These are phyloP conservation scores for Torymus aiolomorphi DNA, from an alignment of 2,888 invertebrate species.

Conservation along the genomic window DNA sequence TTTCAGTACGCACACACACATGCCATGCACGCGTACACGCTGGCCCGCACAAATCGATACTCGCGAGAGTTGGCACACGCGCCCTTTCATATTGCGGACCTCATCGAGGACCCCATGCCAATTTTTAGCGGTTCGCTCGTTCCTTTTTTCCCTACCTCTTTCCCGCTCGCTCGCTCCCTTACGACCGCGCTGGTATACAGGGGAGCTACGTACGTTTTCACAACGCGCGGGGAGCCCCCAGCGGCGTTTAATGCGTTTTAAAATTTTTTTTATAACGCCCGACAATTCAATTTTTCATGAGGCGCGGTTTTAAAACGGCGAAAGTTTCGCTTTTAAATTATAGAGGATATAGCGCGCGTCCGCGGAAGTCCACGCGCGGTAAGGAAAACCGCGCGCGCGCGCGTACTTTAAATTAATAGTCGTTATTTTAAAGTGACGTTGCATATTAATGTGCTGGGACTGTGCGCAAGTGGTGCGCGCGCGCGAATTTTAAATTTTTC, in stretches of 20 bases:
- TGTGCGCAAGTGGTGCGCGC: too few species aligned
- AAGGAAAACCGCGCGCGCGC: conserved; percentile 37
- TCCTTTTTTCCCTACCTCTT: neutral
- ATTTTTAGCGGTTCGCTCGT: conserved; percentile 25
- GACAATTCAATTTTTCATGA: conserved; percentile 44
- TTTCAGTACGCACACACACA: too few species aligned
- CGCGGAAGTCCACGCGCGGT: too few species aligned
- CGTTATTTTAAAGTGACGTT: conserved; percentile 45
- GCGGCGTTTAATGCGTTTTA: conserved; percentile 2
- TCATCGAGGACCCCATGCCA: conserved; percentile 3
- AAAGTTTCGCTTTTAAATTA: conserved; percentile 47
- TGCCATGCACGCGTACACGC: neutral
- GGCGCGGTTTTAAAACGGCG: conserved; percentile 41
- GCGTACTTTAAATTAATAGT: conserved; percentile 49
- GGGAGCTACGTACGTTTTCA: neutral
- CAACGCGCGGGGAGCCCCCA: neutral
- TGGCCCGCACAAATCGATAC: conserved; percentile 12
- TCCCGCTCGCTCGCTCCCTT: too few species aligned
- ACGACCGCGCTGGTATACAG: too few species aligned
- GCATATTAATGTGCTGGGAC: conserved; percentile 33
- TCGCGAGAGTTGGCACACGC: neutral
- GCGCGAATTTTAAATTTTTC: conserved; percentile 12
- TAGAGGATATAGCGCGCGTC: neutral
- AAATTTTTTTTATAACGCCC: conserved; percentile 28
- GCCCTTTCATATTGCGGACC: neutral